Base-by-base conservation (phyloP, 92 coral and sea anemone genomes). In the Palythoa caribaeorum region DNA sequence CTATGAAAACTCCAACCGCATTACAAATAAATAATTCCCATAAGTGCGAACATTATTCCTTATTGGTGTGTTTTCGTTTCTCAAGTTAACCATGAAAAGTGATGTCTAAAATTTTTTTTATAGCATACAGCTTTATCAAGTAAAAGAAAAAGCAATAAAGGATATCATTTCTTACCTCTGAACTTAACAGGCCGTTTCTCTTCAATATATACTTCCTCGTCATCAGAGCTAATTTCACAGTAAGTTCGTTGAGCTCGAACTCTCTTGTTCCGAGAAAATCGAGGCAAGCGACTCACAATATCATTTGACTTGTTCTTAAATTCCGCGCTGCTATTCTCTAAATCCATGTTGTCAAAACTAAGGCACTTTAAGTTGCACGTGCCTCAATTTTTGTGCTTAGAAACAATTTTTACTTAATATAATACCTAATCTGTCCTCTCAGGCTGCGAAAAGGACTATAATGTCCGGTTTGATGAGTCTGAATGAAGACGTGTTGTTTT, bases 161-260 rank as follows among this genome's bases (percentile, higher is more conserved):
- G 54, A 21, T 13, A 9, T 35, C 1, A 51, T 19, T 14, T 7
- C 68, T 71, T 69, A 63, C 78, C 78, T 83, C 57, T 63, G 14
- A 68, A 6, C 16, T 72, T 84, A 48, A 60, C 15, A 20, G 79
- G 53, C 19, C 76, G 80, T 40, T 86, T 65, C 80, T 86, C 73
- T 59, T 86, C 79, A 11, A 71, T 28, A 60, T 60, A 84, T 12
- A 73, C 21, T 10, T 85, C 89, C 16, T 91, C 94, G 40, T 92
- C 94, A 39, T 92, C 94, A 28, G 94, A 92, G 47, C 85, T 74
- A 73, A 88, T 88, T 79, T 92, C 94, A 16, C 89, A 60, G 72
- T 91, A 92, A 54, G 92, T 70, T 73, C 90, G 87, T 74, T 85
- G 87, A 47, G 87, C 72, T 19, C 78, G 71, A 2, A 92, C 44